Evolutionary conservation across 2,888 invertebrate genomes (phyloP).

Genomic region (Caenorhabditis sulstoni): DNA sequence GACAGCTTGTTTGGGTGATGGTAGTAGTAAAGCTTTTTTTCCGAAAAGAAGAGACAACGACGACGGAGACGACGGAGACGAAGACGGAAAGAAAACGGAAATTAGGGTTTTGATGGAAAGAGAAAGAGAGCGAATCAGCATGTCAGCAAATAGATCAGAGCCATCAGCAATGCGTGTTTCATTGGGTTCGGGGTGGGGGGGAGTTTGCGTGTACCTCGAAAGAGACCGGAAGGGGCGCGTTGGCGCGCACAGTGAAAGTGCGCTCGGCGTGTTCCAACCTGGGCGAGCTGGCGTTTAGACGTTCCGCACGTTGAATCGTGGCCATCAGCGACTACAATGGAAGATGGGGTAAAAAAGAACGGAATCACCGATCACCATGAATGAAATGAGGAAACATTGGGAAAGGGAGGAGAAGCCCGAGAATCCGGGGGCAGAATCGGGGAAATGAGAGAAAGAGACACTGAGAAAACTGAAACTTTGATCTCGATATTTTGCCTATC

Average conservation of each 20-base stretch:
- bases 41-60: not conserved
- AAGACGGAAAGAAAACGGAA: not conserved
- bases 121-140: not conserved
- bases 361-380: not conserved
- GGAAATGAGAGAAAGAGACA: slow-evolving; percentile 25
- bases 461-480: slow-evolving; percentile 19
- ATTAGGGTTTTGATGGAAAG: not conserved
- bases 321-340: slow-evolving; percentile 65
- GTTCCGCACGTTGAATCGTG: slow-evolving; percentile 68
- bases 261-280: slow-evolving; percentile 70
- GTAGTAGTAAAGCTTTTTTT: not conserved
- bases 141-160: not conserved
- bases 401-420: not conserved
- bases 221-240: slow-evolving; percentile 68
- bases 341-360: slow-evolving; percentile 7
- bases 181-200: not conserved
- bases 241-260: slow-evolving; percentile 70
- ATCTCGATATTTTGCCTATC: not conserved
- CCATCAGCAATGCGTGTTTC: slow-evolving; percentile 5
- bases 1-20: not conserved
- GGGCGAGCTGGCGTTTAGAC: slow-evolving; percentile 65
- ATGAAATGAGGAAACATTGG: not conserved
- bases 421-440: not conserved
- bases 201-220: slow-evolving; percentile 60
- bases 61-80: slow-evolving; percentile 1